Percentiles rank a stretch among this genome's conserved stretches.
These are phyloP conservation scores for Linepithema humile DNA, from an alignment of 1,140 invertebrate genomes.

Conservation along the genomic window DNA sequence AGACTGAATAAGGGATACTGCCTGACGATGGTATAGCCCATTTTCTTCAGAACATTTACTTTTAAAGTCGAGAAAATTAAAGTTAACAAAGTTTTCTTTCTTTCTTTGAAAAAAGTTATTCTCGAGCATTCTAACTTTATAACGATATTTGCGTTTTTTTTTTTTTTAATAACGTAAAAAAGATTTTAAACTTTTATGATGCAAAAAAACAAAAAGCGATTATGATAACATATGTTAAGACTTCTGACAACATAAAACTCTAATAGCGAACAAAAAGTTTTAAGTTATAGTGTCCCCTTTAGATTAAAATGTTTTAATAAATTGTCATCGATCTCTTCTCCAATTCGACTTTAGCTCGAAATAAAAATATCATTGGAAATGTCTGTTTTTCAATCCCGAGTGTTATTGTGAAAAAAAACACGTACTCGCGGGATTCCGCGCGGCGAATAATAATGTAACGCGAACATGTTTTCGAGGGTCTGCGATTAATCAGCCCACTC, in stretches of 20 bases:
- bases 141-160: not conserved
- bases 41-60: not conserved
- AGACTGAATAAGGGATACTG: not conserved
- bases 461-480: not conserved
- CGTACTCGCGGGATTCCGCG: not conserved
- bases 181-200: too few species aligned
- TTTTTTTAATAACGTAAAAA: not conserved
- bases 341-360: not conserved
- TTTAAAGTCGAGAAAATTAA: conserved; percentile 9
- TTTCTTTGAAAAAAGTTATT: not conserved
- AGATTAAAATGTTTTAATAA: not conserved
- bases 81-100: not conserved
- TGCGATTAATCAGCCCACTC: conserved; percentile 22
- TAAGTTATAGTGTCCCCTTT: too few species aligned
- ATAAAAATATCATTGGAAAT: not conserved
- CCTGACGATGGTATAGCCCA: not conserved
- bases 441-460: not conserved
- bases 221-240: too few species aligned
- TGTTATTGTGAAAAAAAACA: not conserved
- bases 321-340: not conserved
- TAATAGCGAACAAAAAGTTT: too few species aligned
- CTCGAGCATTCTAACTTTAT: not conserved
- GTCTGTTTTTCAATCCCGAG: not conserved
- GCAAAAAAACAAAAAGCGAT: too few species aligned
- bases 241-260: too few species aligned